Evolutionary conservation across 2,888 invertebrate genomes (phyloP).

Genomic region (Temnothorax ravouxi): DNA sequence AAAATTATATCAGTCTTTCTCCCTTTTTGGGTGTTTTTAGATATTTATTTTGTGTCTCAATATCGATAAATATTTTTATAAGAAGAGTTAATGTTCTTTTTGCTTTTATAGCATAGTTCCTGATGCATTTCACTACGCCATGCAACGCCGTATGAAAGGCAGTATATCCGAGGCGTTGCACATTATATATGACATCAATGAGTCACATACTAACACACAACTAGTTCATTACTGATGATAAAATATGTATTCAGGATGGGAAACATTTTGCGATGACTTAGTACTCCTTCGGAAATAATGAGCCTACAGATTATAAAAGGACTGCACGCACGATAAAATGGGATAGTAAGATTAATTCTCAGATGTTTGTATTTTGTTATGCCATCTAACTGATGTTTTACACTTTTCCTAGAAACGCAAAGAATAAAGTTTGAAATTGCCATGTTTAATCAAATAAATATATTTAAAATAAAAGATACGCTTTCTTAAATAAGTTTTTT

Average conservation of each 20-base stretch:
- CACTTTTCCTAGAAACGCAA: background rate
- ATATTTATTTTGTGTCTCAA: background rate
- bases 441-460: background rate
- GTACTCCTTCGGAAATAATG: constrained; percentile 13
- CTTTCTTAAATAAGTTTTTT: background rate
- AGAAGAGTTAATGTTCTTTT: background rate
- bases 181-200: constrained; percentile 38
- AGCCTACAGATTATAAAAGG: background rate
- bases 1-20: background rate
- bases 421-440: background rate
- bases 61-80: background rate
- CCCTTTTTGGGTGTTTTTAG: background rate
- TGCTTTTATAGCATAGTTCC: constrained; percentile 29
- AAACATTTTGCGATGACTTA: constrained; percentile 49
- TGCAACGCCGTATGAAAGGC: constrained; percentile 21
- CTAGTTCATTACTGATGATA: constrained; percentile 61
- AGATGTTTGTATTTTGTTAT: background rate
- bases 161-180: constrained; percentile 49
- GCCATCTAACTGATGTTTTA: no score
- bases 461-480: background rate
- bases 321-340: background rate
- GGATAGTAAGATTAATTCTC: background rate
- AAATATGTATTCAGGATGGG: constrained; percentile 73
- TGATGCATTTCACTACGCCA: constrained; percentile 1
- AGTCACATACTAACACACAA: constrained; percentile 65